Evolutionary conservation across 2,113 vertebrate species (phyloP).

Genomic region (Antechinus stuartii): DNA sequence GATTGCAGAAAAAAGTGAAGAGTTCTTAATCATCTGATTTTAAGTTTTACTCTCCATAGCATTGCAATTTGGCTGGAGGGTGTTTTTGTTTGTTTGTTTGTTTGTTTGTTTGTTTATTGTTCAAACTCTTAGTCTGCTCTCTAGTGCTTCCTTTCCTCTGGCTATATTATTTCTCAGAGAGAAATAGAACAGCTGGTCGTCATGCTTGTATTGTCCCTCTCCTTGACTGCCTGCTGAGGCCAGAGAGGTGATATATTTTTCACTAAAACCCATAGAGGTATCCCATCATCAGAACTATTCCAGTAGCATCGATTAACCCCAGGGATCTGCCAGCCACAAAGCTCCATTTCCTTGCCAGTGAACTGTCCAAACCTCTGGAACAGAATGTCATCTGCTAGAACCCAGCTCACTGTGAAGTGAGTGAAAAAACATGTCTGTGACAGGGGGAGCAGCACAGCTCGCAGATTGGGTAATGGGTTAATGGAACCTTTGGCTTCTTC

Average conservation of each 20-base stretch:
- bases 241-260: background rate
- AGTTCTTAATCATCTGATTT: background rate
- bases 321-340: background rate
- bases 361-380: background rate
- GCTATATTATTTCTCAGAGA: background rate
- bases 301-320: background rate
- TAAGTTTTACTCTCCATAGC: background rate
- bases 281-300: background rate
- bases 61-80: background rate
- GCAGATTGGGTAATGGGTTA: slow-evolving; percentile 31
- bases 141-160: background rate
- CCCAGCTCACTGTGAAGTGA: background rate
- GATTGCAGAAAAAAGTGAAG: background rate
- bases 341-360: background rate
- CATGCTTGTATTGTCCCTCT: background rate
- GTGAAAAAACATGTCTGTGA: background rate
- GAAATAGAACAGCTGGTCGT: slow-evolving; percentile 1
- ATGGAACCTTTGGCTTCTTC: slow-evolving; percentile 21
- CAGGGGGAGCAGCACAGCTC: background rate
- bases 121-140: background rate
- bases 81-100: background rate
- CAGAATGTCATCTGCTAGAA: background rate
- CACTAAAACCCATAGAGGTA: background rate
- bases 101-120: background rate
- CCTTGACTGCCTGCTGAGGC: background rate